A percentile compares a stretch with the other conserved stretches of the same genome.
These are phyloP conservation scores for Oreortyx pictus DNA, from an alignment of 2,797 vertebrate genomes.

Conservation along the genomic window DNA sequence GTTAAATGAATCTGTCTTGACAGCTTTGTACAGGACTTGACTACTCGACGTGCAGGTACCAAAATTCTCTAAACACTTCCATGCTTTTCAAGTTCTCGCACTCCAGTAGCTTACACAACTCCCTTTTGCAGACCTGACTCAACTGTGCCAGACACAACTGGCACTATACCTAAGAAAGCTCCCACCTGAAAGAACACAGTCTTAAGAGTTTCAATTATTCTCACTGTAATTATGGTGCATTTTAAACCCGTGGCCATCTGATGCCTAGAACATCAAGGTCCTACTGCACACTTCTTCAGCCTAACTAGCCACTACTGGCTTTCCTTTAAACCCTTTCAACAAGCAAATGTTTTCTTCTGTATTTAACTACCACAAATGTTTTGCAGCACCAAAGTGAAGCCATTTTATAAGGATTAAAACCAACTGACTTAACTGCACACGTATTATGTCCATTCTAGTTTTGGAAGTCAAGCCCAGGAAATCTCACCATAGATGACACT, in stretches of 20 bases:
- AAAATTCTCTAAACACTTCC: not conserved
- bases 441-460: not conserved
- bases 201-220: not conserved
- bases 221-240: not conserved
- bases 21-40: not conserved
- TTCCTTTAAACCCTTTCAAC: not conserved
- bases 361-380: not conserved
- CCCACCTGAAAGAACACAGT: not conserved
- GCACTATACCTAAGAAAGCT: not conserved
- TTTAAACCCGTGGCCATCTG: not conserved
- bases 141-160: not conserved
- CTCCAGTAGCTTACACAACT: not conserved
- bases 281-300: not conserved
- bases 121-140: not conserved
- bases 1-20: not conserved
- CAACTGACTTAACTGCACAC: not conserved
- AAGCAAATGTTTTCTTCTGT: not conserved
- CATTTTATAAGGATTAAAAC: not conserved
- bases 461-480: not conserved
- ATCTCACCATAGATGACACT: not conserved
- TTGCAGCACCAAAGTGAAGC: not conserved
- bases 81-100: not conserved
- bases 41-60: not conserved
- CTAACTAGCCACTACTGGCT: not conserved
- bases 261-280: not conserved